Evolutionary conservation across 2,888 invertebrate species (phyloP), one percentile per base, ranked within the genome.

Genomic region (Margaritifera margaritifera): DNA sequence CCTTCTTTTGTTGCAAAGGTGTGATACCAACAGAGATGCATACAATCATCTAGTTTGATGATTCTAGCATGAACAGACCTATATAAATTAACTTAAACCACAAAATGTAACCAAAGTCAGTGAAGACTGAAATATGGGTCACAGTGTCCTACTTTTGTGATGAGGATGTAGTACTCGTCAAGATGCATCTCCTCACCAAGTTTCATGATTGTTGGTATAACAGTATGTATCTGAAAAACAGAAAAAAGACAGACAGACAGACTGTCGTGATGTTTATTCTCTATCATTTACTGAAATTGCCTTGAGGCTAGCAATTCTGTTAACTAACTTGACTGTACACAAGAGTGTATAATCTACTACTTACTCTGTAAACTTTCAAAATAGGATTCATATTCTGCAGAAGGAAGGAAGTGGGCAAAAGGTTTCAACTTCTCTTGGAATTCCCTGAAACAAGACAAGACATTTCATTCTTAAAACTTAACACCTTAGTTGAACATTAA

Each of bases 391-490:
- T 96, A 95, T 89, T 97, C 97, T 68, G 94, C 92, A 50, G 94
- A 93, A 2, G 96, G 94, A 87, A 95, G 94, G 91, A 97, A 97
- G 89, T 96, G 96, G 4, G 96, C 94, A 86, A 96, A 95, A 75
- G 95, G 94, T 53, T 95, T 92, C 90, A 97, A 93, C 55, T 94
- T 94, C 78, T 97, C 97, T 57, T 94, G 93, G 86, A 97, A 94
- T 59, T 90, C 90, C 74, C 90, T 90, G 80, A 60, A 83, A 77
- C 54, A 78, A 54, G 52, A 56, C 62, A 61, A 54, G 61, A 57
- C 18, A 72, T 8, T 62, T 64, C 6, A 57, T 6, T 15, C 42
- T 27, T 63, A 31, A 22, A 52, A 24, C 31, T 11, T n/a, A 25
- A 27, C 19, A 64, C 3, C 25, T 15, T 20, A 1, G 5, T n/a